Conservation (phyloP, 1,140 invertebrate species). For the Armadillidium nasatum region DNA sequence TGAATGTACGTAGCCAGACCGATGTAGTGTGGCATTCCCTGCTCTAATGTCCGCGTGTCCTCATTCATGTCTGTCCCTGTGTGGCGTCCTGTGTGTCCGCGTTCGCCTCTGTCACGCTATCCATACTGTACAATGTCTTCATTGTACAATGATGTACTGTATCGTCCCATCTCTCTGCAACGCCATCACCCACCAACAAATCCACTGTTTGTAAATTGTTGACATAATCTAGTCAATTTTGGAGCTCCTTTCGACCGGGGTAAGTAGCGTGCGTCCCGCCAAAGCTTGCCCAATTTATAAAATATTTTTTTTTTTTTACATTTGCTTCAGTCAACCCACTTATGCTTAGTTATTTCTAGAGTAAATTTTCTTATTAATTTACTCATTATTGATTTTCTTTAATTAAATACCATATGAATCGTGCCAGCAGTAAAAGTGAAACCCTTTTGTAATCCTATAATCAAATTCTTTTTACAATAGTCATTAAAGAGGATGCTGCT, state of each 20-base stretch:
- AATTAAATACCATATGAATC: too few relatives aligned
- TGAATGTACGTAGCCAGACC: conserved; percentile 12
- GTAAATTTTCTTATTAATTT: not conserved
- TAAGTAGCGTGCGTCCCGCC: conserved; percentile 62
- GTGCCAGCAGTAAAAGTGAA: too few relatives aligned
- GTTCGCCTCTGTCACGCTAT: conserved; percentile 46
- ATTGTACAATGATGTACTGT: conserved; percentile 34
- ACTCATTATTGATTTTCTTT: too few relatives aligned
- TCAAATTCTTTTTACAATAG: too few relatives aligned
- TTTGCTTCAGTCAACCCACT: conserved; percentile 3
- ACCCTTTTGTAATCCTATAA: too few relatives aligned
- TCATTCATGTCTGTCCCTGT: conserved; percentile 35
- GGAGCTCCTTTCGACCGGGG: conserved; percentile 93
- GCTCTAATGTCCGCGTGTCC: conserved; percentile 33
- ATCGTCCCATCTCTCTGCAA: conserved; percentile 41
- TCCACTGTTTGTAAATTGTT: conserved; percentile 38
- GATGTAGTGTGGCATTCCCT: conserved; percentile 24
- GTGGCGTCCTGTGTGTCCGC: conserved; percentile 39
- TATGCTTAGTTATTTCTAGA: conserved; percentile 11
- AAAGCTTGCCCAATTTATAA: conserved; percentile 14
- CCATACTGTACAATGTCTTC: conserved; percentile 40
- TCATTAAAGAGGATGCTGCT: too few relatives aligned
- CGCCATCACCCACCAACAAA: conserved; percentile 48
- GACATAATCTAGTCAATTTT: conserved; percentile 78
- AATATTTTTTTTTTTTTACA: not conserved